Percentiles rank a stretch among this genome's conserved stretches.
Conservation (phyloP, 2,113 vertebrate genomes). For the Astatotilapia flaviijosephi region DNA sequence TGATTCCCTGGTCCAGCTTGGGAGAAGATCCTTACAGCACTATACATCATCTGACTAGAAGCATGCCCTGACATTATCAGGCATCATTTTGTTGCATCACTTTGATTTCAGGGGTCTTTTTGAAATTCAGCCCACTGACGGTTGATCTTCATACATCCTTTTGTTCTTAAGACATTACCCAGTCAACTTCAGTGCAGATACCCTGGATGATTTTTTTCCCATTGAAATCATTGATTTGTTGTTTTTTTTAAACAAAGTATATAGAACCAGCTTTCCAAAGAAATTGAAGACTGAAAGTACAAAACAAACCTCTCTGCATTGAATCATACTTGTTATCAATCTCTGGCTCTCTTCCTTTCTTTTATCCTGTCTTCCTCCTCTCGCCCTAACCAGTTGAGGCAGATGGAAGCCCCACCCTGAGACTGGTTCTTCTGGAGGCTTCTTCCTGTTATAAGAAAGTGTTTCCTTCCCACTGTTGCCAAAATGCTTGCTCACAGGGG, state of each 20-base stretch:
- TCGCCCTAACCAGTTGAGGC: neutral
- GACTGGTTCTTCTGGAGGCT: neutral
- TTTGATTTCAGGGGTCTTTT: neutral
- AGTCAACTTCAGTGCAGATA: neutral
- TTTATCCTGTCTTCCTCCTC: neutral
- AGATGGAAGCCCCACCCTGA: neutral
- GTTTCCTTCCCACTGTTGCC: neutral
- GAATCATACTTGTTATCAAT: neutral
- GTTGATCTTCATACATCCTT: neutral
- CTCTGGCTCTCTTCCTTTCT: neutral
- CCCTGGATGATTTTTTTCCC: neutral
- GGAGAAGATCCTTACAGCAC: neutral
- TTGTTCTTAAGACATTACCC: neutral
- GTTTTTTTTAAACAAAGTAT: neutral
- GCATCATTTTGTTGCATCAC: neutral
- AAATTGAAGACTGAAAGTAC: neutral
- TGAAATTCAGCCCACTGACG: neutral
- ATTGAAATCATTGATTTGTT: neutral
- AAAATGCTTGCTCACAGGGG: neutral
- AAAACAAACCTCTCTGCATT: neutral
- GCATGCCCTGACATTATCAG: neutral
- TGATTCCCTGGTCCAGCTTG: neutral
- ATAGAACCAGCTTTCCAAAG: neutral
- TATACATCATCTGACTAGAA: neutral
- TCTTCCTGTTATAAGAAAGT: neutral